Evolutionary conservation across 2,797 vertebrate genomes (phyloP), one percentile per base, ranked within the genome.

Genomic region (Pipistrellus kuhlii): DNA sequence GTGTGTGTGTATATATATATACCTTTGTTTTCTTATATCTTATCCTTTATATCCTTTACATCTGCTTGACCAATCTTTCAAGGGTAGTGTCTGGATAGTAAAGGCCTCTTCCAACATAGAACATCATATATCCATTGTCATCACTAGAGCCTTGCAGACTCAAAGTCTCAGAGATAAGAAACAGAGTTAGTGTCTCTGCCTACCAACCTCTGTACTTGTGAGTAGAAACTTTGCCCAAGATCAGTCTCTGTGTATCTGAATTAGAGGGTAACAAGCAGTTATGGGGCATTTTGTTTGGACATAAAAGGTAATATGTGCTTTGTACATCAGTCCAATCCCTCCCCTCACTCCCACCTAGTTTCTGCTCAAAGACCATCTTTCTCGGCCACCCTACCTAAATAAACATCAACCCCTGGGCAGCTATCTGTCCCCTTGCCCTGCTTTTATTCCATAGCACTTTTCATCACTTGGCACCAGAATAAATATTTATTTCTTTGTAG

Each of bases 31-130:
- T 64, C 83, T 88, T 62, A 55, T 11, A 38, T 51, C 41, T 95
- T 3, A 7, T 73, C 85, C 77, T 90, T 96, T 57, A 71, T 4
- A 25, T 93, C 32, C 77, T 90, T 96, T 64, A 71, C 5, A 27
- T 93, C n/a, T 85, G 57, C 51, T 85, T 71, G 23, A 30, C 25
- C 51, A 46, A 1, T 48, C 59, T 92, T 88, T 66, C 35, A 72
- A 88, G 27, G 59, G 38, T 30, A 13, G 14, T 75, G 11, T 44
- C 69, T 80, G 27, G 1, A 48, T 44, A 71, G 48, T 62, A 80
- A 94, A 90, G 82, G 27, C n/a, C 38, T 73, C 64, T 78, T 94
- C 68, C 53, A 30, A 80, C 38, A 21, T 59, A 87, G 46, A 76
- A 81, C 84, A 85, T 62, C 51, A 48, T 38, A 73, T 30, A 8